These are phyloP conservation scores for Sinohyriopsis cumingii DNA, from an alignment of 2,888 invertebrate genomes.

Conservation along the genomic window DNA sequence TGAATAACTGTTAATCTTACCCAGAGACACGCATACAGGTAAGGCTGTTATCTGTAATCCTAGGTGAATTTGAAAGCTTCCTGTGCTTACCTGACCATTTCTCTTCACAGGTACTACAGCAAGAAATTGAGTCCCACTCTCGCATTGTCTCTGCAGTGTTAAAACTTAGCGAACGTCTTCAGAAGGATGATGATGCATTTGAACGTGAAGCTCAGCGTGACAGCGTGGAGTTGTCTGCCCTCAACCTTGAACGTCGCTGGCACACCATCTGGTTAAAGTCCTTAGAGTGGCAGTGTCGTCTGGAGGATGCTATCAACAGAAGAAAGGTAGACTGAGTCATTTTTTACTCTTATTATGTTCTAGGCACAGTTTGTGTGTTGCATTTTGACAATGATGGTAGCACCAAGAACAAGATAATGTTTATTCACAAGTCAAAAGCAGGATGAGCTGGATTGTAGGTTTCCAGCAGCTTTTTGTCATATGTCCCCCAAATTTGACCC, in stretches of 20 bases:
- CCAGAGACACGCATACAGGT: too few species aligned
- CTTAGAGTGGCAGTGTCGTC: constrained; percentile 92
- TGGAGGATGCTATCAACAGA: constrained; percentile 78
- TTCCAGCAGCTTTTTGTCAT: too few species aligned
- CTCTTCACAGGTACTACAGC: constrained; percentile 86
- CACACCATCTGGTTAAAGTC: constrained; percentile 90
- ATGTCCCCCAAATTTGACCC: too few species aligned
- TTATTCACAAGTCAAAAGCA: too few species aligned
- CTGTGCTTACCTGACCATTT: background rate
- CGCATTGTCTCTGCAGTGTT: constrained; percentile 70
- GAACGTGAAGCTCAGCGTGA: constrained; percentile 39
- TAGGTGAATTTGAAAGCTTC: too few species aligned
- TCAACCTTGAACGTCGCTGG: constrained; percentile 89
- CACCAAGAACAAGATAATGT: too few species aligned
- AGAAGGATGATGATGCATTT: constrained; percentile 40
- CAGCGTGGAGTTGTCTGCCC: constrained; percentile 76
- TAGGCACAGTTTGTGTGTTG: background rate
- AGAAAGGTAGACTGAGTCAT: constrained; percentile 49
- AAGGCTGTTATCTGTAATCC: too few species aligned
- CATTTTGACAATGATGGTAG: too few species aligned
- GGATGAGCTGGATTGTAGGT: too few species aligned
- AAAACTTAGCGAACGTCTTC: constrained; percentile 70
- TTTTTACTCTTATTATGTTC: background rate
- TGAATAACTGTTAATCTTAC: too few species aligned
- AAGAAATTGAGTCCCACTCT: constrained; percentile 88